Evolutionary conservation across 2,113 vertebrate genomes (phyloP).

Genomic region (Gulo gulo): DNA sequence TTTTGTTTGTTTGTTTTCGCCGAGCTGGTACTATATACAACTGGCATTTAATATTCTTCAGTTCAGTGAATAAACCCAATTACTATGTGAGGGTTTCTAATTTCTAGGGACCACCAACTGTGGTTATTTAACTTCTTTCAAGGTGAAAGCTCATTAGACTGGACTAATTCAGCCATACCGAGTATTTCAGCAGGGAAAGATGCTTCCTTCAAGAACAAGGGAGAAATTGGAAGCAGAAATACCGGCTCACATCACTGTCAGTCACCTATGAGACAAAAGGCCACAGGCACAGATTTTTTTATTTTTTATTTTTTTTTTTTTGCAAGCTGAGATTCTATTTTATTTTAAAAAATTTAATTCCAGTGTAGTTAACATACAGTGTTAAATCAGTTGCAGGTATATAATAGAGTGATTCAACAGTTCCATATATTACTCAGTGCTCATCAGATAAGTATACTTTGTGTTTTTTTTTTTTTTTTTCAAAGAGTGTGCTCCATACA

Average conservation of each 20-base stretch:
- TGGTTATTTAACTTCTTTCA: slow-evolving; percentile 10
- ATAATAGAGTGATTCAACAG: neutral
- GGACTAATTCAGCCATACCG: neutral
- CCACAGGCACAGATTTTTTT: too few species aligned
- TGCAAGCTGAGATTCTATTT: neutral
- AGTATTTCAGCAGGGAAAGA: neutral
- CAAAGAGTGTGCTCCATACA: too few species aligned
- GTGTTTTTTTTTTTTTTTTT: neutral
- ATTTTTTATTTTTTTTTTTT: too few species aligned
- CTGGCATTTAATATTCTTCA: neutral
- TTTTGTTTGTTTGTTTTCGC: neutral
- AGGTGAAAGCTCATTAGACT: neutral
- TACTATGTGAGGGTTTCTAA: neutral
- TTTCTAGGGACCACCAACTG: neutral
- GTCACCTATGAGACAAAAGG: neutral
- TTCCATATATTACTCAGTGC: neutral
- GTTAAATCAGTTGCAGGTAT: neutral
- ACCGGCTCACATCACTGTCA: neutral
- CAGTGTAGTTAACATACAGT: neutral
- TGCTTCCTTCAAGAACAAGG: neutral
- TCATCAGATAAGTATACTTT: neutral
- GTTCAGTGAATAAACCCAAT: neutral
- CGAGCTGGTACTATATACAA: neutral
- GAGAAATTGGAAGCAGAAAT: neutral
- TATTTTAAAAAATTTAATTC: neutral